Conservation (phyloP, 64 coral and sea anemone genomes). For the Anthopleura sola region DNA sequence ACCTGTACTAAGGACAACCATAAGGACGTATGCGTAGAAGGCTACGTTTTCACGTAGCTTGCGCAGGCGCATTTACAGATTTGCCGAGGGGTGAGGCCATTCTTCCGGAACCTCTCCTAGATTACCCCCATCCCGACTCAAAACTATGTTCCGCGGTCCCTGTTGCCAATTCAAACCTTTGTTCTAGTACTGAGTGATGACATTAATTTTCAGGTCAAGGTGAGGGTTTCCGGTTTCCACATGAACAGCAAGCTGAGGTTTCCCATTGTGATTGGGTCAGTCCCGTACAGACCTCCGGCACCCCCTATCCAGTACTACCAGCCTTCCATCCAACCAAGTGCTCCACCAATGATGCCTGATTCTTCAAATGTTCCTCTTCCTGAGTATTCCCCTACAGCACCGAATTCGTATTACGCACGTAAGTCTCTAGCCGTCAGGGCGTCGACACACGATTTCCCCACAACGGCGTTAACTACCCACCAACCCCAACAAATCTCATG, state of each 20-base stretch:
- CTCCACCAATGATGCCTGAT: slow-evolving; percentile 49
- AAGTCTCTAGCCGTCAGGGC: background rate
- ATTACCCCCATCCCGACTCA: no score
- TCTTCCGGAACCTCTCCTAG: no score
- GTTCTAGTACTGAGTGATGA: background rate
- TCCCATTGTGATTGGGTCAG: slow-evolving; percentile 70
- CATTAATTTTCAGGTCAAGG: slow-evolving; percentile 57
- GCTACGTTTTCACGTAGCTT: no score
- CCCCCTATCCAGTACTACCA: slow-evolving; percentile 28
- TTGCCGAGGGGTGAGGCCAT: no score
- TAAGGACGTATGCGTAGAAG: no score
- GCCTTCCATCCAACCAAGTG: slow-evolving; percentile 49
- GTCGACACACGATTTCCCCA: no score
- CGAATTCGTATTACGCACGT: background rate
- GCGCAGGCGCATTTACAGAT: no score
- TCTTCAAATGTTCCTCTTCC: background rate
- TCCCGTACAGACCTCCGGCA: slow-evolving; percentile 44
- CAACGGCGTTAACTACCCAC: background rate
- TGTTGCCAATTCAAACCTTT: no score
- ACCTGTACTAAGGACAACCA: no score
- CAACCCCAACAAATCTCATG: no score
- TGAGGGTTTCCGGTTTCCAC: slow-evolving; percentile 50
- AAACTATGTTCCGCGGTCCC: no score
- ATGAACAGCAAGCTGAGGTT: slow-evolving; percentile 56
- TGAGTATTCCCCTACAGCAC: background rate